Base-by-base conservation (phyloP, 1,140 invertebrate genomes). In the Leguminivora glycinivorella region DNA sequence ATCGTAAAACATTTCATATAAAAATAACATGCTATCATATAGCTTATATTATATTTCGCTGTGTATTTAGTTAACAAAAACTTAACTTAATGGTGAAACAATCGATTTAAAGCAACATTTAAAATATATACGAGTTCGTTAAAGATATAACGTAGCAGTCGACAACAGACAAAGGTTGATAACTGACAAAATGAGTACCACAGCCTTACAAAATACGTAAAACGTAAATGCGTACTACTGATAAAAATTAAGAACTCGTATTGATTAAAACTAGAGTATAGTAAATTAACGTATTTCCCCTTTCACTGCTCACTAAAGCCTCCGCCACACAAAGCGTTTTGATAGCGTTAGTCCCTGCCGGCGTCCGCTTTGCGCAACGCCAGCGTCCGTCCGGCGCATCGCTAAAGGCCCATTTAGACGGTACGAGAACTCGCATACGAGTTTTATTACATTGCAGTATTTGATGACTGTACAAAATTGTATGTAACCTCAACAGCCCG, bases 21-120 rank as follows among this genome's bases (percentile, higher is more conserved):
- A 52, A 52, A 52, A 52, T 52, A 52, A 52, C 47, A 52, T 52
- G 47, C 47, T 52, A 52, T 52, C 47, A 52, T 52, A 52, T 52
- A 52, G 47, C 19, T 52, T 52, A 52, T 22, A 52, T 52, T 22
- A 52, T 47, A 47, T 17, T 47, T 19, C 17, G n/a, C 47, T 52
- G 22, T 52, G 19, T 52, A 52, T 52, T 22, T 52, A 52, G 19
- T 52, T 52, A 52, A 52, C 47, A 52, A 52, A 52, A 52, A 1
- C 47, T 52, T 52, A 52, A 22, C 5, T 17, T 52, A 52, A 52
- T 22, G 19, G 19, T 52, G 47, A 52, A 52, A 22, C 47, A 52
- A 52, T 6, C 3, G 19, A 52, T 6, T 52, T 52, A 52, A 52
- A 52, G 19, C 19, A 52, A 52, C 19, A 19, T 43, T 43, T 43